phyloP scores from a whole-genome alignment of 1,140 invertebrate species.

The Drosophila biarmipes region DNA sequence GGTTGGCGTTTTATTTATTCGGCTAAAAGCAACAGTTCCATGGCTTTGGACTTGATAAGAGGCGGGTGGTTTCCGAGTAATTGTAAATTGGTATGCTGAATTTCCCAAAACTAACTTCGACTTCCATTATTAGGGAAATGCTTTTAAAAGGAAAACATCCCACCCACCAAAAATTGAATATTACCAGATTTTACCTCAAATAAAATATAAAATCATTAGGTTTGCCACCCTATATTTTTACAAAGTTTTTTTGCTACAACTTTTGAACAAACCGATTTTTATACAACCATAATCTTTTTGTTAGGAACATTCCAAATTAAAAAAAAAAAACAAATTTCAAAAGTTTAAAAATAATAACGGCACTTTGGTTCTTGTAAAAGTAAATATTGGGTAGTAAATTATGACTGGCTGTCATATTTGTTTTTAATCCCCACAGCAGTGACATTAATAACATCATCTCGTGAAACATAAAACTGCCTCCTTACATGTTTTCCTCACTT shows the following conservation, averaged over 20 bases:
- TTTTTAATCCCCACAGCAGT: conserved; percentile 5
- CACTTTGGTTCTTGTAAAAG: background rate
- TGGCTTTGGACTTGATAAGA: conserved; percentile 1
- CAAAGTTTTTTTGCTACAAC: no score
- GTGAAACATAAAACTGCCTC: background rate
- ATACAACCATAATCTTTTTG: no score
- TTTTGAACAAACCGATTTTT: no score
- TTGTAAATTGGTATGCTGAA: conserved; percentile 3
- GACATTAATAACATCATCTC: conserved; percentile 9
- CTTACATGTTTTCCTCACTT: conserved; percentile 3
- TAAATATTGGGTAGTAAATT: background rate
- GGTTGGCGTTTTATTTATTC: conserved; percentile 12
- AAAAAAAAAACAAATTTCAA: no score
- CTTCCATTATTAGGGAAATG: background rate
- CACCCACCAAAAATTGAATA: no score
- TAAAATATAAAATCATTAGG: no score
- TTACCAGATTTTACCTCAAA: no score
- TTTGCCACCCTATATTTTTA: no score
- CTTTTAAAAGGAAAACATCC: no score
- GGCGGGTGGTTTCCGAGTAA: background rate
- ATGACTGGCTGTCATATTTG: conserved; percentile 5
- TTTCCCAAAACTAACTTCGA: background rate
- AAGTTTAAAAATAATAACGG: no score
- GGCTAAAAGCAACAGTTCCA: conserved; percentile 23
- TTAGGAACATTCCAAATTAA: no score